These are phyloP conservation scores for Volucella zonaria DNA, from an alignment of 2,888 invertebrate species.

Conservation along the genomic window DNA sequence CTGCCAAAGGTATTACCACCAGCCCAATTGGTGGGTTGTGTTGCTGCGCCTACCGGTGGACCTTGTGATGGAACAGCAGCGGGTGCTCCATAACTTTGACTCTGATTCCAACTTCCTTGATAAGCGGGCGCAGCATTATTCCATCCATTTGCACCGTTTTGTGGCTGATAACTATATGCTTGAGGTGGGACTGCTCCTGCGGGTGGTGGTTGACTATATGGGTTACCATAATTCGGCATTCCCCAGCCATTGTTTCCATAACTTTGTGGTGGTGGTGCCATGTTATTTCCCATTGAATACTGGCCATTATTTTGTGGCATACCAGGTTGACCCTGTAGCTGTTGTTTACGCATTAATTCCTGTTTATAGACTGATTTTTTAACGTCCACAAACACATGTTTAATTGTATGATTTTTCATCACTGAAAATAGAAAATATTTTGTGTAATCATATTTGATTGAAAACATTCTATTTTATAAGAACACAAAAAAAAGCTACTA, in stretches of 20 bases:
- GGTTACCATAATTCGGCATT: constrained; percentile 76
- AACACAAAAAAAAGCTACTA: too few relatives aligned
- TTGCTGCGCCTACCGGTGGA: constrained; percentile 64
- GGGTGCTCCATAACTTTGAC: constrained; percentile 75
- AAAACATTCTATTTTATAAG: too few relatives aligned
- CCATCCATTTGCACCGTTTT: constrained; percentile 74
- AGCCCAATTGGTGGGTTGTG: constrained; percentile 70
- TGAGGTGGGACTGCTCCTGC: constrained; percentile 70
- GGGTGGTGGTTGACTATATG: constrained; percentile 77
- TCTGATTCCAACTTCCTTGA: constrained; percentile 70
- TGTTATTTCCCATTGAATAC: constrained; percentile 59
- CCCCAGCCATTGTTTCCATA: constrained; percentile 77
- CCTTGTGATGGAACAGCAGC: constrained; percentile 76
- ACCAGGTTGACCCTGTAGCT: constrained; percentile 75
- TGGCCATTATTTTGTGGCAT: constrained; percentile 74
- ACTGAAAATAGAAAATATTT: constrained; percentile 72
- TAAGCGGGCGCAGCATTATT: constrained; percentile 76
- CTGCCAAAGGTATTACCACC: constrained; percentile 82
- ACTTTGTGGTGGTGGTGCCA: constrained; percentile 74
- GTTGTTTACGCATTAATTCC: constrained; percentile 76
- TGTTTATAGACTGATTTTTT: constrained; percentile 80
- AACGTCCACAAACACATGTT: constrained; percentile 78
- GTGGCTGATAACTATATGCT: constrained; percentile 68
- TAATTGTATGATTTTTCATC: constrained; percentile 78
- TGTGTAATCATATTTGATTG: too few relatives aligned